A percentile compares a stretch with the other conserved stretches of the same genome.
Conservation (phyloP, 2,888 invertebrate genomes). For the Pachycephus smyrnensis region DNA sequence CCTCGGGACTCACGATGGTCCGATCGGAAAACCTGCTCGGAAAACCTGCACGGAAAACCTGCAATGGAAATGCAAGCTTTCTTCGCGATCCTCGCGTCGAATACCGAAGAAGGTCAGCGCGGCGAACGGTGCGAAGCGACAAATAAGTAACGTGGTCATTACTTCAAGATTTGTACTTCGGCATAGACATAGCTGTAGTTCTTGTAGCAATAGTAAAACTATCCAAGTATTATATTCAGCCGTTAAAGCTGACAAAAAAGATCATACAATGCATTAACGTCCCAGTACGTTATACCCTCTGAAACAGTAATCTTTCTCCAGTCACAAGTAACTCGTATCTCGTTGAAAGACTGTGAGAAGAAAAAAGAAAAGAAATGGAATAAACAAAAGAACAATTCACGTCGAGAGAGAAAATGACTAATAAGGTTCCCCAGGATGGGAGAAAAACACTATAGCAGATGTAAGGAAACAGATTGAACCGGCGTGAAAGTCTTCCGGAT, state of each 20-base stretch:
- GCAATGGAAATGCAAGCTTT: not conserved
- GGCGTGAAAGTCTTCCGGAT: constrained; percentile 30
- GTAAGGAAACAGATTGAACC: constrained; percentile 15
- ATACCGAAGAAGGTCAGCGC: not conserved
- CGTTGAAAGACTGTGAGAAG: not conserved
- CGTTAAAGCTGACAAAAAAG: not conserved
- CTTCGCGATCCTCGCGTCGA: not conserved
- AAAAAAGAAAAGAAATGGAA: not conserved
- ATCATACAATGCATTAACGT: not conserved
- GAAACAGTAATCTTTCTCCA: not conserved
- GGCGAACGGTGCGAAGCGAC: not conserved
- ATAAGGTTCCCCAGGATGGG: not conserved
- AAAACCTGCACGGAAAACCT: not conserved
- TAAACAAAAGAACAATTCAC: not conserved
- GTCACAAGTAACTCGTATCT: not conserved
- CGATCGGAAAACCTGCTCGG: too few relatives aligned
- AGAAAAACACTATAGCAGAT: not conserved
- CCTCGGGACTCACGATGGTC: too few relatives aligned
- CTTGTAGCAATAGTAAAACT: not conserved
- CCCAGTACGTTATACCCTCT: not conserved
- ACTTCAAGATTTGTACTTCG: not conserved
- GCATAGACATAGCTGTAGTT: not conserved
- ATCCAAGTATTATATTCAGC: not conserved
- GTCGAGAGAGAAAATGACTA: not conserved
- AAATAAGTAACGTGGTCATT: not conserved